Percentiles rank a stretch among this genome's conserved stretches.
phyloP scores from a whole-genome alignment of 2,797 vertebrate species.

The Peromyscus nudipes region DNA sequence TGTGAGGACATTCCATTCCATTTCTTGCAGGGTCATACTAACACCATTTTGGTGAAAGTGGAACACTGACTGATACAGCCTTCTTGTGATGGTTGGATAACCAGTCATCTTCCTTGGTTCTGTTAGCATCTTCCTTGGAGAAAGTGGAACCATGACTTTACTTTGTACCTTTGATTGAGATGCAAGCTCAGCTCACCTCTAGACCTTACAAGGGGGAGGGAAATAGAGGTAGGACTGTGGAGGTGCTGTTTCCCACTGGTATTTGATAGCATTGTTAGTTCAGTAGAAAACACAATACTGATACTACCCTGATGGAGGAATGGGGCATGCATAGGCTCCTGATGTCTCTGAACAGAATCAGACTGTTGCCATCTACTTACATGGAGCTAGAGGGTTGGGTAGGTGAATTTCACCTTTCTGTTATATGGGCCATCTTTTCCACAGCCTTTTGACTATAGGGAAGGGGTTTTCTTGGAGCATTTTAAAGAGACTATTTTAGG shows the following conservation, averaged over 20 bases:
- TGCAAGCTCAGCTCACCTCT: neutral
- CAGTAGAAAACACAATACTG: neutral
- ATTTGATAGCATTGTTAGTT: neutral
- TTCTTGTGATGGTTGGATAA: neutral
- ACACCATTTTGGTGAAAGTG: neutral
- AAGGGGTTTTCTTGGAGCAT: conserved; percentile 24
- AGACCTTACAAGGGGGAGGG: neutral
- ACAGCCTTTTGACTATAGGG: neutral
- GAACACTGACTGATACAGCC: neutral
- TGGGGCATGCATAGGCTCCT: neutral
- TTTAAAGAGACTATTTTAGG: neutral
- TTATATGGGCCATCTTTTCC: conserved; percentile 31
- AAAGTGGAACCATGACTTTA: neutral
- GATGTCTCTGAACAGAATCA: neutral
- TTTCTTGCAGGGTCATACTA: neutral
- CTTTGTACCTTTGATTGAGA: neutral
- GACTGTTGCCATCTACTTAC: neutral
- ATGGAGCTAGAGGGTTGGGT: neutral
- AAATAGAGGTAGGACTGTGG: neutral
- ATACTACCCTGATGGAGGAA: neutral
- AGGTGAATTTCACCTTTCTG: neutral
- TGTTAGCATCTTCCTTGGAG: neutral
- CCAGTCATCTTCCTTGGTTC: neutral
- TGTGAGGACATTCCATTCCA: neutral
- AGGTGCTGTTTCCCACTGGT: neutral